Conservation (phyloP, 2,888 invertebrate species). For the Cecidostiba fungosa region DNA sequence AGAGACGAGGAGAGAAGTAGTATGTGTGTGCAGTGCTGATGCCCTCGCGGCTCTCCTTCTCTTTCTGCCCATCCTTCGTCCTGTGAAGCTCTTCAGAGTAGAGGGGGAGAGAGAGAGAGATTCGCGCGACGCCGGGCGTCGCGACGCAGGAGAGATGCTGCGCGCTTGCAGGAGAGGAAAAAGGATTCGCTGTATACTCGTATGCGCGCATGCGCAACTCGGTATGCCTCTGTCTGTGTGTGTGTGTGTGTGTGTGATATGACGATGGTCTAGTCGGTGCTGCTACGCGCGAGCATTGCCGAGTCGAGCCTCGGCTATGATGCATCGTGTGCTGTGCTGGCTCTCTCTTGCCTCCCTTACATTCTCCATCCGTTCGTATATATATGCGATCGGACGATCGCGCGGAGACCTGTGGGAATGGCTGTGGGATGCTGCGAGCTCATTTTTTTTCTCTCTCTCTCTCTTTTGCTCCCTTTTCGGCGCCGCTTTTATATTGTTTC, state of each 20-base stretch:
- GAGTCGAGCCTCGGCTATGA: constrained; percentile 42
- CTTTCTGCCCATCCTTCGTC: constrained; percentile 14
- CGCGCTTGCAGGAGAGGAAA: constrained; percentile 55
- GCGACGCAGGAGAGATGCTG: constrained; percentile 60
- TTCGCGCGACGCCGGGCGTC: constrained; percentile 63
- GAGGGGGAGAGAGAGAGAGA: constrained; percentile 33
- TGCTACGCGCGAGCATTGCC: constrained; percentile 46
- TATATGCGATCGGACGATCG: background rate
- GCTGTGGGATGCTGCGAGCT: background rate
- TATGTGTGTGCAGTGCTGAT: background rate
- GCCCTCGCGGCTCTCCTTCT: constrained; percentile 31
- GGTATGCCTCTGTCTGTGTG: too few relatives aligned
- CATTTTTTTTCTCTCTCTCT: too few relatives aligned
- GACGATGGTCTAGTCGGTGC: constrained; percentile 17
- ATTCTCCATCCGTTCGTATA: background rate
- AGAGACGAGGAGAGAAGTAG: constrained; percentile 40
- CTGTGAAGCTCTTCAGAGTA: constrained; percentile 21
- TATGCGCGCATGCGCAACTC: background rate
- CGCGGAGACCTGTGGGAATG: background rate
- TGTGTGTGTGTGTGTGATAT: background rate
- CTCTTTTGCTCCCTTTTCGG: background rate
- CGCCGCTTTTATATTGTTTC: constrained; percentile 3
- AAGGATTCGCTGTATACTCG: constrained; percentile 45
- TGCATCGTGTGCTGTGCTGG: background rate
- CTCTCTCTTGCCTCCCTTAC: background rate